Conservation (phyloP, 2,113 vertebrate genomes). For the Syngnathus scovelli region DNA sequence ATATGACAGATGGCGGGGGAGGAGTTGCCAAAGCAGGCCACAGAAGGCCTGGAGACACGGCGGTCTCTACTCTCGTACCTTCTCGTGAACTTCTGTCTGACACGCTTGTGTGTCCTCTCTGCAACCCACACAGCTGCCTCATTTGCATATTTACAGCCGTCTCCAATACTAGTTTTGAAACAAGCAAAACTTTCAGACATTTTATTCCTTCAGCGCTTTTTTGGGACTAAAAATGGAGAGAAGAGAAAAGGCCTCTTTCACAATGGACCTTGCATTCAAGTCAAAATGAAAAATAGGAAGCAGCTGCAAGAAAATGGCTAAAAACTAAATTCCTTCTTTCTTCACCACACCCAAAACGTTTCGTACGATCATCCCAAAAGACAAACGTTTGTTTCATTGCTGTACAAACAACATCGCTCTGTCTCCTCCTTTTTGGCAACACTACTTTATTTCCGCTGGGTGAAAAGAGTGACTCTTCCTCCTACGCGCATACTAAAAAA, state of each 20-base stretch:
- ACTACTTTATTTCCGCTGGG: constrained; percentile 33
- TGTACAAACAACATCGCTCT: constrained; percentile 12
- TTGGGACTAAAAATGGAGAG: background rate
- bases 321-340: constrained; percentile 3
- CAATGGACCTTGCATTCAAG: background rate
- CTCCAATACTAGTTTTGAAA: background rate
- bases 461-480: constrained; percentile 7
- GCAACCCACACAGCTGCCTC: constrained; percentile 10
- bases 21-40: constrained; percentile 51
- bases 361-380: constrained; percentile 16
- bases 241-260: background rate
- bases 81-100: constrained; percentile 16
- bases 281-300: background rate
- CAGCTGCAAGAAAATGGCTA: background rate
- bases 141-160: background rate
- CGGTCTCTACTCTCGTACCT: constrained; percentile 17
- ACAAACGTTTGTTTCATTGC: background rate
- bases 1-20: constrained; percentile 62
- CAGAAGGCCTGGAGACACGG: constrained; percentile 55
- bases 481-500: constrained; percentile 2
- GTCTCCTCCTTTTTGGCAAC: constrained; percentile 21
- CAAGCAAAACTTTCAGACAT: no score
- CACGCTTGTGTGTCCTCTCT: constrained; percentile 15
- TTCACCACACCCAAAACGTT: background rate
- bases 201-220: no score